Evolutionary conservation across 2,797 vertebrate genomes (phyloP), one percentile per base, ranked within the genome.

Genomic region (Basileuterus tristriatus): DNA sequence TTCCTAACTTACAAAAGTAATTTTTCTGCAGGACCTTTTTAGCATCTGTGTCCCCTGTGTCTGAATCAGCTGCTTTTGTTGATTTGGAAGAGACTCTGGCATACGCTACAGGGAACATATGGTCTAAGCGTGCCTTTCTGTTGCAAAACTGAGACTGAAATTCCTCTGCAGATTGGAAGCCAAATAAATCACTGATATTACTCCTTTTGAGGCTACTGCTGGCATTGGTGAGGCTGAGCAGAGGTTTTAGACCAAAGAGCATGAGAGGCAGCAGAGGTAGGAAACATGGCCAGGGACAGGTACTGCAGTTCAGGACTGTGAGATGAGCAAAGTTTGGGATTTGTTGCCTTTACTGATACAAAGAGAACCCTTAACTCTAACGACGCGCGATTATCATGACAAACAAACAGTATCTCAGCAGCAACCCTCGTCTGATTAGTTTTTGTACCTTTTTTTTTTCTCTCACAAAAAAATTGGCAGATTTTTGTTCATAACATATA

Each of bases 21-120:
- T 87, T 91, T 91, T 89, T 79, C 79, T 85, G 56, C 64, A 29
- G 87, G 93, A 89, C 79, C 76, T 92, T 93, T 60, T 59, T 9
- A 79, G 92, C 94, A 93, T 92, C 92, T 90, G 92, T 68, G 69
- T 53, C 77, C 50, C 39, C 65, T 6, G 26, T 17, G 58, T 36
- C 78, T 83, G 87, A 80, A 74, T 92, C 94, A 94, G 89, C 87
- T 91, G 87, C 87, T 89, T 89, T 75, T 85, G 79, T 92, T 94
- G 93, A 76, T 79, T 77, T 89, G 89, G 82, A 78, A 89, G 52
- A 69, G 78, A 27, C n/a, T 50, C 63, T 58, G 80, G 89, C 79
- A 64, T 64, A 85, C 53, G 75, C 78, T 87, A 30, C 52, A 19
- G 60, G 52, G 94, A 93, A 85, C 94, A 95, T 92, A 93, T 58